phyloP scores from a whole-genome alignment of 1,140 invertebrate species.

The Proctacanthus coquilletti region DNA sequence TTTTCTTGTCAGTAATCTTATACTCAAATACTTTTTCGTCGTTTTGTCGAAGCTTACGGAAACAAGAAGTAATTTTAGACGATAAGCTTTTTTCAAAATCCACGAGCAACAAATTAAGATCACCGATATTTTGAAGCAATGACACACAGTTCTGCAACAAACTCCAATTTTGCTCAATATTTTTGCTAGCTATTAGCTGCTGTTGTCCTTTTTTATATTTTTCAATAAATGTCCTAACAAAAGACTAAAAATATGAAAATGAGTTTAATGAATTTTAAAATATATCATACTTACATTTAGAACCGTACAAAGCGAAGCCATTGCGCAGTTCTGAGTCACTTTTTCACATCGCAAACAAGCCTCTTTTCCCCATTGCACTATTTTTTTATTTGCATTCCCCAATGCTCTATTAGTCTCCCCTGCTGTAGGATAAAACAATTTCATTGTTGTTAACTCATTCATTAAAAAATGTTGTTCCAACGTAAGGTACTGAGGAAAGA shows the following conservation, averaged over 20 bases:
- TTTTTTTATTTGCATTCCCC: constrained; percentile 22
- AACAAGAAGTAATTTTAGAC: constrained; percentile 13
- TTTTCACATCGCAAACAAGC: constrained; percentile 16
- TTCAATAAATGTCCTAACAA: constrained; percentile 43
- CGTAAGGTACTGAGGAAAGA: constrained; percentile 23
- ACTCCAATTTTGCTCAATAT: constrained; percentile 48
- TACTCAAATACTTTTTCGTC: no score
- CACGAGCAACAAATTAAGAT: constrained; percentile 41
- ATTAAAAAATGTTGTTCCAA: no score
- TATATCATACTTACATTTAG: constrained; percentile 4
- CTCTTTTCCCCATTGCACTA: constrained; percentile 21
- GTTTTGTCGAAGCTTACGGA: no score
- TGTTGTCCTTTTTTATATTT: constrained; percentile 38
- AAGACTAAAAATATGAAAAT: constrained; percentile 12
- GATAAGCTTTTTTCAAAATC: constrained; percentile 39
- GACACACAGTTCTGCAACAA: constrained; percentile 52
- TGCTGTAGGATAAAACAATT: constrained; percentile 14
- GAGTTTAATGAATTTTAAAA: neutral
- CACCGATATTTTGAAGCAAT: constrained; percentile 49
- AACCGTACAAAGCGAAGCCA: constrained; percentile 10
- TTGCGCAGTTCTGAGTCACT: constrained; percentile 24
- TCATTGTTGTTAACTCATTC: no score
- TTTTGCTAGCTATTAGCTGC: constrained; percentile 37
- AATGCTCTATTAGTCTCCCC: constrained; percentile 24
- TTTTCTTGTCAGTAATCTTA: constrained; percentile 9